Evolutionary conservation across 2,113 vertebrate species (phyloP), one percentile per base, ranked within the genome.

Genomic region (Benitochromis conjunctus): DNA sequence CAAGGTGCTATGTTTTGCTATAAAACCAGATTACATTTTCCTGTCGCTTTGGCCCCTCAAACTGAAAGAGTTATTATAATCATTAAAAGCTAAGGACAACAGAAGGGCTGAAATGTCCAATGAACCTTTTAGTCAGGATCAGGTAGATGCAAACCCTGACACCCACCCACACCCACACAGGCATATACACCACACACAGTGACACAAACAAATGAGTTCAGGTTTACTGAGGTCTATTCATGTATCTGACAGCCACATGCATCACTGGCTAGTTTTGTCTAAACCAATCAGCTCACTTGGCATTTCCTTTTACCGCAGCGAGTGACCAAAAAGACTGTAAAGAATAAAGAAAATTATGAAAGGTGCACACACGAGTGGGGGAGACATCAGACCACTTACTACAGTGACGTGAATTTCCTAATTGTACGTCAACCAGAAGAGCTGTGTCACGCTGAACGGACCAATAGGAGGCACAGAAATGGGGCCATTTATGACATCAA

Each of bases 401-500:
- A 92, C 89, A 90, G 89, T 91, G 94, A 94, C 79, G 87, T 88
- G 82, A 78, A 81, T 93, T 93, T 92, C 79, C 82, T 94, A 89
- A 92, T 84, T 92, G 87, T 86, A 92, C 90, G 88, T 94, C 94
- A 94, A 90, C 86, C 71, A 83, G 71, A 85, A 91, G 91, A 92
- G 88, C 84, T 6, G 85, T 84, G 92, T 94, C 94, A 91, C 53
- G 13, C 56, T 7, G 57, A 10, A 78, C 24, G 2, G 82, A 85
- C 94, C 94, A 95, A 94, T 94, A 31, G 34, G 88, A 88, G 56
- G 88, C 88, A 21, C 80, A 90, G 84, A 92, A 95, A 95, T 92
- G 89, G 89, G 92, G 92, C 93, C 94, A 94, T 92, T 89, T 92
- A 92, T 94, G 94, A 94, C 94, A 92, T 95, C 93, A 94, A 46